A percentile compares a stretch with the other conserved stretches of the same genome.
Conservation (phyloP, 2,797 vertebrate genomes). For the Sebastes cheni region DNA sequence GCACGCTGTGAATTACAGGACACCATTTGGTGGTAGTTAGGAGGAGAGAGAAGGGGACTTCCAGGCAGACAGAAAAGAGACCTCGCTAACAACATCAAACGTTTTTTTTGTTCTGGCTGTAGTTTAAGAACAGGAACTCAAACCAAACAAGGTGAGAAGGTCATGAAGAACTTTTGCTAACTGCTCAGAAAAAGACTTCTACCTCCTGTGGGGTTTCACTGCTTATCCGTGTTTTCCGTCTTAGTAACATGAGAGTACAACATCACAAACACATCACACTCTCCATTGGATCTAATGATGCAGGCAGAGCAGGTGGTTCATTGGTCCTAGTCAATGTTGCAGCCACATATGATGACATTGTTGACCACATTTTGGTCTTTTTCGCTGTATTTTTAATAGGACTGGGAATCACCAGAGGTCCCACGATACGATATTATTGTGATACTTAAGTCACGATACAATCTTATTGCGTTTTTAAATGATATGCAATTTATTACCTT, state of each 20-base stretch:
- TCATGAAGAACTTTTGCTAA: conserved; percentile 35
- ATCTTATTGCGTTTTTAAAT: no score
- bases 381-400: not conserved
- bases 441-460: no score
- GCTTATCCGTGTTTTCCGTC: not conserved
- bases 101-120: conserved; percentile 61
- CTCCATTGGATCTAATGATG: not conserved
- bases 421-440: no score
- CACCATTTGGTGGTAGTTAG: conserved; percentile 75
- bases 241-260: not conserved
- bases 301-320: not conserved
- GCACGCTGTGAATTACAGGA: conserved; percentile 69
- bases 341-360: not conserved
- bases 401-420: no score
- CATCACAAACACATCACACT: conserved; percentile 1
- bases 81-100: conserved; percentile 70
- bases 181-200: not conserved
- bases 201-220: not conserved
- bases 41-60: conserved; percentile 72
- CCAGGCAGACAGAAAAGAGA: conserved; percentile 67
- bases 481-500: no score
- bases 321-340: not conserved
- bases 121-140: conserved; percentile 51
- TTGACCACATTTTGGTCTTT: not conserved
- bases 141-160: conserved; percentile 49